Evolutionary conservation across 2,888 invertebrate species (phyloP).

Genomic region (Macaria notata): DNA sequence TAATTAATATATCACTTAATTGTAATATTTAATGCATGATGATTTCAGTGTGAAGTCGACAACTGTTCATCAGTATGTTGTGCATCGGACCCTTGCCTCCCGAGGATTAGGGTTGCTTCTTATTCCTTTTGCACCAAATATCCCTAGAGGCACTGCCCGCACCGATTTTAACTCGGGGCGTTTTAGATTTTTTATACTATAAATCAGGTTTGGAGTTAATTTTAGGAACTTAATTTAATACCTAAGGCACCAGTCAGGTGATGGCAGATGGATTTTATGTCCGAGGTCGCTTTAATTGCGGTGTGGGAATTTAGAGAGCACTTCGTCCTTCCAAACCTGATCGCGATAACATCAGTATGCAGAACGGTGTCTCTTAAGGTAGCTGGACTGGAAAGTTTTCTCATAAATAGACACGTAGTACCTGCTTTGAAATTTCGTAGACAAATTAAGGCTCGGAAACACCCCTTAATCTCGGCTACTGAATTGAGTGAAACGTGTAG

Average conservation of each 20-base stretch:
- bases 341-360: constrained; percentile 12
- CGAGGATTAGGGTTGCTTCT: constrained; percentile 51
- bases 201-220: constrained; percentile 46
- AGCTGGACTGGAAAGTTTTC: constrained; percentile 10
- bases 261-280: constrained; percentile 24
- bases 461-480: constrained; percentile 25
- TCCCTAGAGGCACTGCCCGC: constrained; percentile 36
- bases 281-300: constrained; percentile 20
- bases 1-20: too few species aligned
- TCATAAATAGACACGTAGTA: constrained; percentile 15
- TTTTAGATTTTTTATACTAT: constrained; percentile 41
- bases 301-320: constrained; percentile 15
- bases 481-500: constrained; percentile 15
- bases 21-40: too few species aligned
- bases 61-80: constrained; percentile 9
- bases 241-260: constrained; percentile 20
- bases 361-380: constrained; percentile 9
- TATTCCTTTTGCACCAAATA: constrained; percentile 43
- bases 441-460: constrained; percentile 22
- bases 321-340: constrained; percentile 2
- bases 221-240: constrained; percentile 29
- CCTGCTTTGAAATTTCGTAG: constrained; percentile 19
- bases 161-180: constrained; percentile 21
- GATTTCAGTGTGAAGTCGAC: background rate
- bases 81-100: constrained; percentile 31